Base-by-base conservation (phyloP, 2,797 vertebrate genomes). In the Pteronotus mesoamericanus region DNA sequence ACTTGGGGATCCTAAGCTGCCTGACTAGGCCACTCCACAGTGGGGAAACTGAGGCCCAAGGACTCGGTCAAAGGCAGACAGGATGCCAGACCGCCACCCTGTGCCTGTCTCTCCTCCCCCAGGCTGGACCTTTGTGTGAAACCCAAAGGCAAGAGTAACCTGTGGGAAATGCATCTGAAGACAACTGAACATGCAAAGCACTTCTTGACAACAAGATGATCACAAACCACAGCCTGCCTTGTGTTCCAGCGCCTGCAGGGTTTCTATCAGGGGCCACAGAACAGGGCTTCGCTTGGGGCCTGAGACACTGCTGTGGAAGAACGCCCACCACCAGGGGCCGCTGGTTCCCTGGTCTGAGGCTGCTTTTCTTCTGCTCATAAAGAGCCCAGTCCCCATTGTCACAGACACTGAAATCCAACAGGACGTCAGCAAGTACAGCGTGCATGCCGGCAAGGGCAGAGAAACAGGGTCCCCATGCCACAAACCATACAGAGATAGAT, bases 151-250 rank as follows among this genome's bases (percentile, higher is more conserved):
- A 24, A 72, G 39, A 16, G 46, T 39, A 24, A 64, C 9, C 14
- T 3, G 10, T 9, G 44, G 61, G 64, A 14, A 69, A 26, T 0
- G 4, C 0, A 4, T 11, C 9, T 46, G 59, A 37, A 66, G 69
- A 44, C 1, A 51, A 19, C 46, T 3, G 57, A 89, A 24, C 0
- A 0, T 6, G 37, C 46, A 2, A 11, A 19, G 32, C 9, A 69
- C 11, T 61, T n/a, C 9, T 6, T 5, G 24, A 57, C 37, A 11
- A 5, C 8, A 2, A 29, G 34, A 4, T 1, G 0, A 1, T 29
- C 69, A 24, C 32, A 51, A 2, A 1, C 19, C 22, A 42, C 61
- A n/a, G 39, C 61, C 66, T n/a, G n/a, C n/a, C 74, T 32, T 0
- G 75, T n/a, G 42, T 22, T 34, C 66, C 21, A 6, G 14, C 0